These are phyloP conservation scores for Platorchestia sp. DNA, from an alignment of 1,140 invertebrate species.

Conservation along the genomic window DNA sequence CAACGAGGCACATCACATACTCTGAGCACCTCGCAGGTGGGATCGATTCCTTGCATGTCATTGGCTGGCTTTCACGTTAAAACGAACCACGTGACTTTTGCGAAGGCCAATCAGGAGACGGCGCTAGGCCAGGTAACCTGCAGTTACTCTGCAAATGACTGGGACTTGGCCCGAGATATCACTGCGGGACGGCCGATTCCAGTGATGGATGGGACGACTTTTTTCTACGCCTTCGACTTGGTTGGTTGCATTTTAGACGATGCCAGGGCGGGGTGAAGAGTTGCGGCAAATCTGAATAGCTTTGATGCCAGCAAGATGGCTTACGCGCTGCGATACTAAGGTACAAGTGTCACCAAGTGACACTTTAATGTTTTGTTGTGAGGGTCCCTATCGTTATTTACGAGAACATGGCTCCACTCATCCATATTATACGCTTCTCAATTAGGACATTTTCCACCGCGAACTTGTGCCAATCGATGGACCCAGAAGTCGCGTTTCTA, in stretches of 20 bases:
- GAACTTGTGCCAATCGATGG: neutral
- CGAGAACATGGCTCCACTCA: neutral
- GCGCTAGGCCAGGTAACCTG: neutral
- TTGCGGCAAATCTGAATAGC: neutral
- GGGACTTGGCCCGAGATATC: slow-evolving; percentile 42
- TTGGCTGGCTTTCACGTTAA: slow-evolving; percentile 35
- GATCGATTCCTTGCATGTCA: slow-evolving; percentile 51
- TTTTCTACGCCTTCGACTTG: slow-evolving; percentile 3
- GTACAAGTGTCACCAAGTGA: slow-evolving; percentile 22
- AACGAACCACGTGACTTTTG: slow-evolving; percentile 43
- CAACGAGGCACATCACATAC: neutral
- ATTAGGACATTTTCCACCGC: neutral
- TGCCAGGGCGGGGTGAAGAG: neutral
- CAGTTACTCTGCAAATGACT: slow-evolving; percentile 50
- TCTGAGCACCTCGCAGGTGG: neutral
- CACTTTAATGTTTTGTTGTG: slow-evolving; percentile 40
- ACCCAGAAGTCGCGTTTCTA: neutral
- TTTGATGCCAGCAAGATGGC: slow-evolving; percentile 1
- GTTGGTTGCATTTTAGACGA: slow-evolving; percentile 29
- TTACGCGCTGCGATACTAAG: neutral
- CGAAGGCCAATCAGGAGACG: neutral
- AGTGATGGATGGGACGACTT: slow-evolving; percentile 35
- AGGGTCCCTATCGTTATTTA: neutral
- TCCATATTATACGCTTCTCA: slow-evolving; percentile 13
- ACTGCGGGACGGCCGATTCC: slow-evolving; percentile 28